A percentile compares a stretch with the other conserved stretches of the same genome.
Evolutionary conservation across 2,113 vertebrate species (phyloP).

Genomic region (Cyanistes caeruleus): DNA sequence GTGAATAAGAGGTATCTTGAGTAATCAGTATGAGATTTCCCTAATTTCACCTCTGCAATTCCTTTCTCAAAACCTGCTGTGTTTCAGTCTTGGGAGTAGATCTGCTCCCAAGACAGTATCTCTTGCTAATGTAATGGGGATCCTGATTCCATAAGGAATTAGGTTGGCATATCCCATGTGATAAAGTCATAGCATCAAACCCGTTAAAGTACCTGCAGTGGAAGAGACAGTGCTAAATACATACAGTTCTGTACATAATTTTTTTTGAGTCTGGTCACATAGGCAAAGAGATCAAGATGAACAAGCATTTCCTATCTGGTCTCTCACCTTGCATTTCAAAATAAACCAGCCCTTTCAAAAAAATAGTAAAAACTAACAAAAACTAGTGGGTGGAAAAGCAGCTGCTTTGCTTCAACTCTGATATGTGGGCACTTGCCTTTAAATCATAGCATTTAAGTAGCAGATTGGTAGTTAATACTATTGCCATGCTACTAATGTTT

Average conservation of each 20-base stretch:
- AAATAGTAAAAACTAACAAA: neutral
- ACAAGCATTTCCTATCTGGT: neutral
- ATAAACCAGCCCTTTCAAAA: neutral
- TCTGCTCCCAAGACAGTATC: neutral
- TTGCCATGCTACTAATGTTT: neutral
- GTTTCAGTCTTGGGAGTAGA: neutral
- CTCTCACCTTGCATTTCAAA: neutral
- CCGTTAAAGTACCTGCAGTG: neutral
- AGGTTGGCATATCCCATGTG: neutral
- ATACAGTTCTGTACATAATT: neutral
- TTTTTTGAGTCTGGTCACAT: neutral
- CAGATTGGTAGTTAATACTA: neutral
- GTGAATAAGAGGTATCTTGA: neutral
- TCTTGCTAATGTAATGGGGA: neutral
- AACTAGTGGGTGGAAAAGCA: neutral
- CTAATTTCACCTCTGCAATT: neutral
- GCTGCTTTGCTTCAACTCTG: neutral
- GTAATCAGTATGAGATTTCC: neutral
- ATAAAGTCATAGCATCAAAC: neutral
- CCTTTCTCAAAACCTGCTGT: neutral
- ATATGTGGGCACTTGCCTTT: neutral
- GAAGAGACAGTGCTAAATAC: neutral
- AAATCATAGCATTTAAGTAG: neutral
- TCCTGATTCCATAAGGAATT: neutral
- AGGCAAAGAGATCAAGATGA: neutral